These are phyloP conservation scores for Botia kubotai DNA, from an alignment of 2,797 vertebrate species.

Conservation along the genomic window DNA sequence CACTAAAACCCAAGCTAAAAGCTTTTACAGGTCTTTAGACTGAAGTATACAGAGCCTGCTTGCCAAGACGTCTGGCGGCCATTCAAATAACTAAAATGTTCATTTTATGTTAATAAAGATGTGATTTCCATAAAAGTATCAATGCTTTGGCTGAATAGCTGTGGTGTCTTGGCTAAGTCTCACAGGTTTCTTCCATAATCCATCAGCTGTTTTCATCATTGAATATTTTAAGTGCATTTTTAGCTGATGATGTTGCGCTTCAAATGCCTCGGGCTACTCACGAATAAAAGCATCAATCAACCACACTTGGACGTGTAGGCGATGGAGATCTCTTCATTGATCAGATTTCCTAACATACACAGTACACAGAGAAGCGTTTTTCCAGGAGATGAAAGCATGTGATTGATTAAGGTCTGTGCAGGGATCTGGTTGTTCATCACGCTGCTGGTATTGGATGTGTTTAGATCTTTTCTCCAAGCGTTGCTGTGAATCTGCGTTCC, in stretches of 20 bases:
- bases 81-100: conserved; percentile 76
- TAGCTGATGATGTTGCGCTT: conserved; percentile 74
- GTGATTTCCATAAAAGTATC: conserved; percentile 81
- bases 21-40: not conserved
- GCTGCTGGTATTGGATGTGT: conserved; percentile 4
- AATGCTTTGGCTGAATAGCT: conserved; percentile 65
- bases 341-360: conserved; percentile 25
- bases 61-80: conserved; percentile 62
- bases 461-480: not conserved
- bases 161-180: conserved; percentile 59
- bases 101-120: conserved; percentile 81
- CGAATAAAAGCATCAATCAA: conserved; percentile 81
- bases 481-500: conserved; percentile 12
- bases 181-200: conserved; percentile 73
- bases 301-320: conserved; percentile 51
- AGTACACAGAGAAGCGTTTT: conserved; percentile 26
- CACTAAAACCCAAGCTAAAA: conserved; percentile 15
- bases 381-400: conserved; percentile 12
- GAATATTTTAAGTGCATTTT: conserved; percentile 75
- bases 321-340: conserved; percentile 41
- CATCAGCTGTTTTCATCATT: conserved; percentile 75
- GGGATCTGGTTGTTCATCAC: conserved; percentile 22
- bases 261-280: conserved; percentile 73
- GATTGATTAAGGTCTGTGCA: conserved; percentile 38
- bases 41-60: not conserved